phyloP scores from a whole-genome alignment of 2,888 invertebrate genomes.

The Altica lythri region DNA sequence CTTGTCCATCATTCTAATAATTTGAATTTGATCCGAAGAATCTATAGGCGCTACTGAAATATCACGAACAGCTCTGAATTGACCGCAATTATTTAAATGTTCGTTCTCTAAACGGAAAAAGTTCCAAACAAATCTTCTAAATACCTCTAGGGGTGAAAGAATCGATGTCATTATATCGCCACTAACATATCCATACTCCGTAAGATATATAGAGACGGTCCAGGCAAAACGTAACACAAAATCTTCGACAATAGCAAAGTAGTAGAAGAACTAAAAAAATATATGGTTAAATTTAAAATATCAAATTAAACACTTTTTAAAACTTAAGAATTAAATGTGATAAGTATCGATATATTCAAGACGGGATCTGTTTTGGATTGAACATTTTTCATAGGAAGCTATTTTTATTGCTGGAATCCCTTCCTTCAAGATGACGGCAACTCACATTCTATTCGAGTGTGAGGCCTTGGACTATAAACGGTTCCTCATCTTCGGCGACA shows the following conservation, averaged over 20 bases:
- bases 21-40: slow-evolving; percentile 73
- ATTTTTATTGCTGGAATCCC: too few species aligned
- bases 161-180: slow-evolving; percentile 70
- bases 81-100: slow-evolving; percentile 87
- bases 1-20: slow-evolving; percentile 78
- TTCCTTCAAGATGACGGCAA: too few species aligned
- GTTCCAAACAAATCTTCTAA: slow-evolving; percentile 80
- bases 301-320: too few species aligned
- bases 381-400: too few species aligned
- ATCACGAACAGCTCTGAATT: slow-evolving; percentile 85
- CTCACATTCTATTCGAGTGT: too few species aligned
- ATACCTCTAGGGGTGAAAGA: slow-evolving; percentile 70
- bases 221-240: slow-evolving; percentile 78
- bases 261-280: slow-evolving; percentile 67
- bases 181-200: slow-evolving; percentile 67
- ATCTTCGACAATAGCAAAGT: slow-evolving; percentile 82
- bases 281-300: too few species aligned
- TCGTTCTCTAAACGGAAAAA: slow-evolving; percentile 89
- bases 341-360: too few species aligned
- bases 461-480: too few species aligned
- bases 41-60: slow-evolving; percentile 80
- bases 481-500: too few species aligned
- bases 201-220: slow-evolving; percentile 73
- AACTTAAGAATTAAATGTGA: too few species aligned
- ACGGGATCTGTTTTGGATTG: too few species aligned